Percentiles rank a stretch among this genome's conserved stretches.
Conservation (phyloP, 2,113 vertebrate species). For the Amblyopsis rosae region DNA sequence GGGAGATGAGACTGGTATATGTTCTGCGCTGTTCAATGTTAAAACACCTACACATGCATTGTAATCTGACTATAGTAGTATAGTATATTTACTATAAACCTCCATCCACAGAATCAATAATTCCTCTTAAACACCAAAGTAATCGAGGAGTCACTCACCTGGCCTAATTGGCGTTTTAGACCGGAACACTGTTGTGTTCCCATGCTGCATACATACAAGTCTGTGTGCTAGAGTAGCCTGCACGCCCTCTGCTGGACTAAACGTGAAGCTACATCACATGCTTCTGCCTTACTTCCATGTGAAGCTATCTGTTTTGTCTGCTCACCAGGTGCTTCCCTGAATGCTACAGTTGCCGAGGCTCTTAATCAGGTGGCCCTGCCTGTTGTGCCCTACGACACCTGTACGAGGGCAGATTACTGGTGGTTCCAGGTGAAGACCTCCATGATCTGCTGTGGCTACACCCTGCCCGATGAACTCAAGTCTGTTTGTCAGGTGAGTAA, state of each 20-base stretch:
- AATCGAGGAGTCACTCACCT: background rate
- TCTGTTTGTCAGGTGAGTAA: slow-evolving; percentile 74
- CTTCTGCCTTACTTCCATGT: background rate
- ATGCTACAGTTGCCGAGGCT: slow-evolving; percentile 67
- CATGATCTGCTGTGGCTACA: slow-evolving; percentile 81
- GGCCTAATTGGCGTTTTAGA: background rate
- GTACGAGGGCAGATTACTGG: slow-evolving; percentile 79
- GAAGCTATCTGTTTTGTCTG: background rate
- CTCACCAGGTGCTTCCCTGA: slow-evolving; percentile 65
- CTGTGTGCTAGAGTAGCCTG: slow-evolving; percentile 11
- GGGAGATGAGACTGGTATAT: slow-evolving; percentile 76
- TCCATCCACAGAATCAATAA: background rate
- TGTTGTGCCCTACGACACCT: slow-evolving; percentile 73
- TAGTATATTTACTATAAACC: background rate
- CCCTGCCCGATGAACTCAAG: slow-evolving; percentile 76
- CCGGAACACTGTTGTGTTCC: background rate
- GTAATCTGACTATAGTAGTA: background rate
- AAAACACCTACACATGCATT: background rate
- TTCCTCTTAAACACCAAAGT: background rate
- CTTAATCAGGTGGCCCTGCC: slow-evolving; percentile 79
- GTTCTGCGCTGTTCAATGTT: slow-evolving; percentile 8
- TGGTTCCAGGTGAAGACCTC: slow-evolving; percentile 81
- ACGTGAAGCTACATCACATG: slow-evolving; percentile 15
- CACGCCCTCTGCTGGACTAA: slow-evolving; percentile 53
- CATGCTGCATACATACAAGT: background rate